Percentiles rank a stretch among this genome's conserved stretches.
Evolutionary conservation across 2,797 vertebrate species (phyloP).

Genomic region (Lithobates pipiens): DNA sequence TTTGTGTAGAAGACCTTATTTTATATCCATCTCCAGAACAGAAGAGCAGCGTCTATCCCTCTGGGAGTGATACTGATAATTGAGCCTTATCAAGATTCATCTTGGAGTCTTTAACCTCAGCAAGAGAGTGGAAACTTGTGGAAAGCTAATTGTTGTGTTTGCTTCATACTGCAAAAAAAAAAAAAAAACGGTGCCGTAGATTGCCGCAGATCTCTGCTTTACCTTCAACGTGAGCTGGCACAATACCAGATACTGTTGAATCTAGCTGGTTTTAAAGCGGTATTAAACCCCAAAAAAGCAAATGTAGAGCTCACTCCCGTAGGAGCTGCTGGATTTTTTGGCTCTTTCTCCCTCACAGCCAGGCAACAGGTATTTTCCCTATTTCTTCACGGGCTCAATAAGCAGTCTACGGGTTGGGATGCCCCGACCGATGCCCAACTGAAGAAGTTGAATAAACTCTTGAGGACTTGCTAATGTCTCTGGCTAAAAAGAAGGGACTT

Average conservation of each 20-base stretch:
- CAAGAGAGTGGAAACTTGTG: constrained; percentile 3
- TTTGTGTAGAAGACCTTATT: neutral
- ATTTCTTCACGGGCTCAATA: no score
- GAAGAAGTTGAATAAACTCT: no score
- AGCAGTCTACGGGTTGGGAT: no score
- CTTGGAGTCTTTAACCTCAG: constrained; percentile 54
- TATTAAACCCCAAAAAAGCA: no score
- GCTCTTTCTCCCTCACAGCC: no score
- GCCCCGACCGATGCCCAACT: no score
- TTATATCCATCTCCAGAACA: neutral
- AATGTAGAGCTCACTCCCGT: no score
- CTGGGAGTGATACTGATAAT: constrained; percentile 44
- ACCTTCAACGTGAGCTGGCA: neutral
- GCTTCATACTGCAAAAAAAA: neutral
- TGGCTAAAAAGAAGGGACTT: no score
- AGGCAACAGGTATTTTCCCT: no score
- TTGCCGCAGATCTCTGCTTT: neutral
- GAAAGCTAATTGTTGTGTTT: constrained; percentile 26
- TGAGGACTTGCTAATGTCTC: no score
- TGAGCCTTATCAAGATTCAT: constrained; percentile 53
- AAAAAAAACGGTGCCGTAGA: neutral
- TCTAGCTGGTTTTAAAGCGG: no score
- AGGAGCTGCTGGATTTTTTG: no score
- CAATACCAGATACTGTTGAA: neutral
- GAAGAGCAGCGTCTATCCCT: constrained; percentile 7